phyloP scores from a whole-genome alignment of 1,140 invertebrate species.

The Zaprionus lachaisei region DNA sequence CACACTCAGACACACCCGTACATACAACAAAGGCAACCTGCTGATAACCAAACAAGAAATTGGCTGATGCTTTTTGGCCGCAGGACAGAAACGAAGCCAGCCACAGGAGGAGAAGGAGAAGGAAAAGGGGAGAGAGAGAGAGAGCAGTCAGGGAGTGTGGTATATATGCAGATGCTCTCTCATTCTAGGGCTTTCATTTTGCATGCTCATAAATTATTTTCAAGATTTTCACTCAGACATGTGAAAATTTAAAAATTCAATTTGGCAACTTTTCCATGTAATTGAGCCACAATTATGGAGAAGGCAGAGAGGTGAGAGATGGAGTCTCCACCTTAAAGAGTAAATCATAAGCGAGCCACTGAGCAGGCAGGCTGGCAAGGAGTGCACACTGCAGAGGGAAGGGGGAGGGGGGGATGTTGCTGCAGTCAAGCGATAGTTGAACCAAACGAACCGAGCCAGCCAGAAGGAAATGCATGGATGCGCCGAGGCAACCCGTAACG shows the following conservation, averaged over 20 bases:
- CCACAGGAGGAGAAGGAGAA: constrained; percentile 1
- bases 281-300: constrained; percentile 78
- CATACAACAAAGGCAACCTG: constrained; percentile 20
- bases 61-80: constrained; percentile 33
- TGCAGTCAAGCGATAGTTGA: constrained; percentile 78
- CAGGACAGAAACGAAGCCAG: constrained; percentile 7
- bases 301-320: background rate
- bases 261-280: constrained; percentile 82
- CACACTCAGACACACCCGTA: constrained; percentile 13
- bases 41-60: constrained; percentile 41
- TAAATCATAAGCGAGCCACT: constrained; percentile 78
- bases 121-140: background rate
- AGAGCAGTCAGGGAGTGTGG: background rate
- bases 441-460: constrained; percentile 79
- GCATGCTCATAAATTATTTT: constrained; percentile 73
- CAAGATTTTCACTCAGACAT: constrained; percentile 49
- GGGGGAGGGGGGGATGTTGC: constrained; percentile 19
- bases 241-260: constrained; percentile 79
- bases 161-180: constrained; percentile 34
- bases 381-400: background rate
- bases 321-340: constrained; percentile 68
- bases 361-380: constrained; percentile 39
- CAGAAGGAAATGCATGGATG: constrained; percentile 82
- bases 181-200: constrained; percentile 25
- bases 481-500: constrained; percentile 79